These are phyloP conservation scores for Mesitornis unicolor DNA, from an alignment of 2,113 vertebrate genomes.

Conservation along the genomic window DNA sequence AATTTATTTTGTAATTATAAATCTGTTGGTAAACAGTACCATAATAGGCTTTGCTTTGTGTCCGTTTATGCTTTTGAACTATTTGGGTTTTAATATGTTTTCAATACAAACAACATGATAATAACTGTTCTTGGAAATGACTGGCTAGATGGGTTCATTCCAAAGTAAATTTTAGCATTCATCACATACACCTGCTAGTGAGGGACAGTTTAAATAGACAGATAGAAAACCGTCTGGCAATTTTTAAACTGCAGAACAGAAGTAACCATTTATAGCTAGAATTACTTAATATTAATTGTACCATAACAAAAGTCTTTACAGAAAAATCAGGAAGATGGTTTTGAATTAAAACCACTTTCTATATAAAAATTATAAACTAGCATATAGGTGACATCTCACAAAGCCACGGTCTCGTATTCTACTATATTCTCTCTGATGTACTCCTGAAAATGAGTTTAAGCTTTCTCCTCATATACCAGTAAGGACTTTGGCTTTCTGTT, in stretches of 20 bases:
- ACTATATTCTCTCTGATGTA: not conserved
- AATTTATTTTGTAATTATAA: slow-evolving; percentile 82
- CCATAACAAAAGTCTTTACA: not conserved
- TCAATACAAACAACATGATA: slow-evolving; percentile 46
- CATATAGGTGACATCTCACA: not conserved
- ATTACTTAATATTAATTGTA: not conserved
- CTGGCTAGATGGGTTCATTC: slow-evolving; percentile 49
- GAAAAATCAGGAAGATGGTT: not conserved
- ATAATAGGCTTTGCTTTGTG: slow-evolving; percentile 71
- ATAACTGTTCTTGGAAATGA: slow-evolving; percentile 49
- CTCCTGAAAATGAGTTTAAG: not conserved
- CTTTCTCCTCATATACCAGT: not conserved
- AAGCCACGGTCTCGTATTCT: not conserved
- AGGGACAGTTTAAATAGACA: not conserved
- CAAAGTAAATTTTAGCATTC: slow-evolving; percentile 29
- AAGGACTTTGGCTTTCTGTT: not conserved
- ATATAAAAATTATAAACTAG: not conserved
- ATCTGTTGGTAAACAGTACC: slow-evolving; percentile 77
- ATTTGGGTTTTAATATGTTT: slow-evolving; percentile 63
- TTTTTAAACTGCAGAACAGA: not conserved
- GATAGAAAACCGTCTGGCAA: not conserved
- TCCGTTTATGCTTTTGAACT: slow-evolving; percentile 62
- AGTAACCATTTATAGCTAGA: not conserved
- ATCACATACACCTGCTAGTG: not conserved
- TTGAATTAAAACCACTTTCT: not conserved